Conservation (phyloP, 2,888 invertebrate species). For the Leucophenga maculata region DNA sequence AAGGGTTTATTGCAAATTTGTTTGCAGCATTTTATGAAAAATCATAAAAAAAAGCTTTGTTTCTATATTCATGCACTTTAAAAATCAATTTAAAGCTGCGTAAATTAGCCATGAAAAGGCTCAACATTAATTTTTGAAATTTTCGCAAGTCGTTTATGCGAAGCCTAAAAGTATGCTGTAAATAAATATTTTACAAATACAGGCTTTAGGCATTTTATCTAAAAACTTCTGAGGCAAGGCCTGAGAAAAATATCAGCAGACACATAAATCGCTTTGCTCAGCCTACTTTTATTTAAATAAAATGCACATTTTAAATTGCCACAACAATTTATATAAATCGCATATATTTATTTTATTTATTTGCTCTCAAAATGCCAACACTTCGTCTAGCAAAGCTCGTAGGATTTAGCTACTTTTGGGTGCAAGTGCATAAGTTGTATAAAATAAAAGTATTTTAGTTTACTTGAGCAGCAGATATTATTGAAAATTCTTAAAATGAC, state of each 20-base stretch:
- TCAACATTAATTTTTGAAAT: background rate
- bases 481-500: constrained; percentile 19
- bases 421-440: constrained; percentile 35
- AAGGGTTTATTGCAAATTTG: background rate
- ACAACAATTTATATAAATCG: background rate
- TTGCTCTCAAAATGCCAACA: background rate
- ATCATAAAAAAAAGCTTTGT: too few relatives aligned
- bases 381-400: background rate
- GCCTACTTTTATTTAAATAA: background rate
- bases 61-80: too few relatives aligned
- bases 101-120: background rate
- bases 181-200: background rate
- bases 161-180: constrained; percentile 12
- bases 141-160: too few relatives aligned
- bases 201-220: background rate
- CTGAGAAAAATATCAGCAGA: constrained; percentile 9
- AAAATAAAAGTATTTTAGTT: constrained; percentile 26
- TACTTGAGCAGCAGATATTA: too few relatives aligned
- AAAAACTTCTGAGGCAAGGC: background rate
- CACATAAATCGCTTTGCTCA: background rate
- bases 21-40: too few relatives aligned
- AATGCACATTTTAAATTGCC: constrained; percentile 9
- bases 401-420: constrained; percentile 44
- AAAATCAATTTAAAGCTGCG: constrained; percentile 17
- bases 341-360: constrained; percentile 11